phyloP scores from a whole-genome alignment of 2,797 vertebrate genomes.

The Muscicapa striata region DNA sequence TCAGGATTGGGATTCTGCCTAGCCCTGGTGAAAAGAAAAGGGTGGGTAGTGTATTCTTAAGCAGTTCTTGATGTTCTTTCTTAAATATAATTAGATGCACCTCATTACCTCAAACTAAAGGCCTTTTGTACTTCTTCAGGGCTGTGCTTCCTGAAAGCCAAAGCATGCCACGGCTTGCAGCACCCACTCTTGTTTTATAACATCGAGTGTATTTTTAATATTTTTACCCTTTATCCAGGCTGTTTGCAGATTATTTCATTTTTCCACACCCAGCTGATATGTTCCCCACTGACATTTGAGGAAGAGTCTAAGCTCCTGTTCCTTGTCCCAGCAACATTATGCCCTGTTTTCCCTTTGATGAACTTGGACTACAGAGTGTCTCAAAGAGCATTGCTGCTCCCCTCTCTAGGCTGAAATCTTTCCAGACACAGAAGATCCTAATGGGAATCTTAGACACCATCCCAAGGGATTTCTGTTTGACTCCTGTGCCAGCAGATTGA shows the following conservation, averaged over 20 bases:
- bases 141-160: constrained; percentile 70
- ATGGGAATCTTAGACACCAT: background rate
- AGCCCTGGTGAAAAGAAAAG: constrained; percentile 43
- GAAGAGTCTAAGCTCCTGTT: background rate
- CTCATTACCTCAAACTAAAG: constrained; percentile 81
- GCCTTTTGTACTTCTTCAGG: constrained; percentile 76
- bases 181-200: constrained; percentile 44
- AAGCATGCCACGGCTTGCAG: constrained; percentile 25
- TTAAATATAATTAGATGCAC: constrained; percentile 81
- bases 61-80: constrained; percentile 76
- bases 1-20: constrained; percentile 60
- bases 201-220: constrained; percentile 51
- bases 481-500: constrained; percentile 7
- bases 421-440: constrained; percentile 18
- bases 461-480: background rate
- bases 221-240: constrained; percentile 24
- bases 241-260: constrained; percentile 63
- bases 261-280: background rate
- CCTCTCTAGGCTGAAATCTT: constrained; percentile 40
- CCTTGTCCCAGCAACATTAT: background rate
- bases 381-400: constrained; percentile 4
- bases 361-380: background rate
- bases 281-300: background rate
- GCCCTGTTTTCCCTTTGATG: background rate
- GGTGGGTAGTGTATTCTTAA: constrained; percentile 64